phyloP scores from a whole-genome alignment of 92 coral and sea anemone genomes.

The Parazoanthus atlanticus region DNA sequence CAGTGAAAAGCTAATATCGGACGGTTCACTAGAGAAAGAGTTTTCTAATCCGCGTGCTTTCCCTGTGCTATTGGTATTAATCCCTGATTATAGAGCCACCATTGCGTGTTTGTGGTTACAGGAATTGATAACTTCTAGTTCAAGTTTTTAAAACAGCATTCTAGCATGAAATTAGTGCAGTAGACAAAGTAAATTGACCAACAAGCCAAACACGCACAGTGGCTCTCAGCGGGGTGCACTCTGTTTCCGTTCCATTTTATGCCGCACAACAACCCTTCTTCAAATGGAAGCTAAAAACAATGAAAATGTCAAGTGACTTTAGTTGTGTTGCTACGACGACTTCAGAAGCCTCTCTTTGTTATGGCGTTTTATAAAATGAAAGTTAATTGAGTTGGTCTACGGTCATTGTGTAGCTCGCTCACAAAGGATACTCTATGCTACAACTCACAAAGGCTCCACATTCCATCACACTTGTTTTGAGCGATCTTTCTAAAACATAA shows the following conservation, averaged over 20 bases:
- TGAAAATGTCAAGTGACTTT: constrained; percentile 34
- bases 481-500: background rate
- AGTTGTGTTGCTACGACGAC: constrained; percentile 42
- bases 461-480: constrained; percentile 37
- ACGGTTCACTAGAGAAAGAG: background rate
- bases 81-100: constrained; percentile 1
- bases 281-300: constrained; percentile 14
- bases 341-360: constrained; percentile 29
- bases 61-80: background rate
- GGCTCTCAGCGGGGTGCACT: constrained; percentile 22
- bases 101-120: constrained; percentile 29
- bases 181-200: constrained; percentile 26
- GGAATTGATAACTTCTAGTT: constrained; percentile 9
- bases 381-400: constrained; percentile 42
- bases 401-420: constrained; percentile 10
- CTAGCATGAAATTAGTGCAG: constrained; percentile 39
- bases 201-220: constrained; percentile 17
- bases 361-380: constrained; percentile 34
- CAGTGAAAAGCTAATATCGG: background rate
- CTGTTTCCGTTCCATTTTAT: constrained; percentile 18
- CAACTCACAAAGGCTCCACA: constrained; percentile 25
- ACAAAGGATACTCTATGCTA: constrained; percentile 9
- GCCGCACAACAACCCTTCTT: constrained; percentile 30
- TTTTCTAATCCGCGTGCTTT: background rate
- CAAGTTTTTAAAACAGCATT: constrained; percentile 35